Evolutionary conservation across 2,888 invertebrate species (phyloP).

Genomic region (Clusia tigrina): DNA sequence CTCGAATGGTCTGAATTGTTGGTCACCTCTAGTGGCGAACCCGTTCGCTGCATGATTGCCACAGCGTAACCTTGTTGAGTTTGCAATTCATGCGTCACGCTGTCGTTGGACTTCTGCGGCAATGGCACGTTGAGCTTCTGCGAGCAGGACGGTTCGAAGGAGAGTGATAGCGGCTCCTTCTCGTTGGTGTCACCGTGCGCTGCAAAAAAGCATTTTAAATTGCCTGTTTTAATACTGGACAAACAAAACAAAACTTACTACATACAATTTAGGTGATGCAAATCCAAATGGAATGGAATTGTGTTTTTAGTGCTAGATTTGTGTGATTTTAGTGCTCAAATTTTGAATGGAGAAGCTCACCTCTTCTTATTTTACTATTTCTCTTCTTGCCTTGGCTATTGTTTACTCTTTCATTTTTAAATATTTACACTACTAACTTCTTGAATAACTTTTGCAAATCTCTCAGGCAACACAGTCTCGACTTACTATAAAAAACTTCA

Average conservation of each 20-base stretch:
- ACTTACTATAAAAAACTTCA: too few species aligned
- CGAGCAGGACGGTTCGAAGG: constrained; percentile 50
- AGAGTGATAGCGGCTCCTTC: constrained; percentile 48
- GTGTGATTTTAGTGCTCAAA: too few species aligned
- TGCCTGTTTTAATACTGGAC: too few species aligned
- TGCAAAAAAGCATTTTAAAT: constrained; percentile 60
- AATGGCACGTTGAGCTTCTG: constrained; percentile 49
- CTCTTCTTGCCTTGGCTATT: too few species aligned
- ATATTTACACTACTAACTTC: too few species aligned
- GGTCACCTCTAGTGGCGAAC: constrained; percentile 47
- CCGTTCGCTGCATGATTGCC: constrained; percentile 41
- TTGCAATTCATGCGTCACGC: constrained; percentile 30
- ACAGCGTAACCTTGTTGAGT: constrained; percentile 29
- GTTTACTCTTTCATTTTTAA: too few species aligned
- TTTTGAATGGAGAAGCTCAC: too few species aligned
- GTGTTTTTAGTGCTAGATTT: too few species aligned
- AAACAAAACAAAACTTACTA: constrained; percentile 62
- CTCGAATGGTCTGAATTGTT: constrained; percentile 43
- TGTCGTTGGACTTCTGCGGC: constrained; percentile 50
- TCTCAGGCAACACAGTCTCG: too few species aligned
- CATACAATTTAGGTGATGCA: constrained; percentile 38
- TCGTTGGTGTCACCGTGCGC: constrained; percentile 49
- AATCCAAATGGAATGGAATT: neutral
- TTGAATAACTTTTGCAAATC: too few species aligned
- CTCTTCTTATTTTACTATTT: too few species aligned